Evolutionary conservation across 2,113 vertebrate genomes (phyloP), one percentile per base, ranked within the genome.

Genomic region (Corynorhinus townsendii): DNA sequence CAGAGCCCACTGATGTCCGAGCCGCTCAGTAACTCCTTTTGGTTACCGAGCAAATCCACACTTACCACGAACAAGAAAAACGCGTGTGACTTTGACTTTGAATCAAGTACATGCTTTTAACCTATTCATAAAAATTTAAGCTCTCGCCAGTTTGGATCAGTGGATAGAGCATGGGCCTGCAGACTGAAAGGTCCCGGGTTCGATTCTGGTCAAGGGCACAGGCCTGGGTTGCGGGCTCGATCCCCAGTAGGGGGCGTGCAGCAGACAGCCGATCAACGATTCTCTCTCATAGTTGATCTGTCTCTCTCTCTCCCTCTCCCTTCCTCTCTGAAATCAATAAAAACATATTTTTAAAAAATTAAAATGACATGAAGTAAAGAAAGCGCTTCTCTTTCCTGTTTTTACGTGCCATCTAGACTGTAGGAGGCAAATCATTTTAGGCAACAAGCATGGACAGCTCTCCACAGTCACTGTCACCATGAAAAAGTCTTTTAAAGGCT

Each of bases 1-100:
- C 96, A 92, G 75, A 91, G 69, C 96, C 96, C 97, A 96, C 45
- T 95, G 97, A 97, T 95, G 96, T 93, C 5, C 93, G 94, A 97
- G 95, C 93, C 69, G 16, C 96, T 96, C 82, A 83, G 89, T 96
- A 96, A 97, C 98, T 98, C 83, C 96, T 98, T 97, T 88, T 94
- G 95, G 96, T 96, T 94, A 97, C 91, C 81, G 86, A 89, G 89
- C 97, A 96, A 92, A 96, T 86, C 96, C 94, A 96, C 95, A 89
- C 69, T 96, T 97, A 97, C 93, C 94, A 88, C 96, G 85, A 91
- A 49, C 66, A 96, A 94, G 71, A 89, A 40, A 80, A 5, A n/a
- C 38, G 87, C 93, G 73, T 71, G 26, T 52, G 64, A 82, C 79
- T 95, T 94, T 91, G 52, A 73, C 66, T 95, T 94, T 93, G 83